These are phyloP conservation scores for Pao palembangensis DNA, from an alignment of 2,113 vertebrate genomes.

Conservation along the genomic window DNA sequence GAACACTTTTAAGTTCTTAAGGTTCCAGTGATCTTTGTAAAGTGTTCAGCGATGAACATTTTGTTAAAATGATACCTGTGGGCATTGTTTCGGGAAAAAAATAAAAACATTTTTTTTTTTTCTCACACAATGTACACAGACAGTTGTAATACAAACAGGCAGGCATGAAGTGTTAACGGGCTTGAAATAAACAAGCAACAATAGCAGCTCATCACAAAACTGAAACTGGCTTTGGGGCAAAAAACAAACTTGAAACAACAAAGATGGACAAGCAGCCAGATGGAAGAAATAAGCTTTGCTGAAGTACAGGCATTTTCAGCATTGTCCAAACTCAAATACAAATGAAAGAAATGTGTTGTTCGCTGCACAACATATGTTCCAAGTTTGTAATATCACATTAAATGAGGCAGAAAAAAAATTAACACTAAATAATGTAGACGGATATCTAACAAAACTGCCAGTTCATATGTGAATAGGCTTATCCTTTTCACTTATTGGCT, in stretches of 20 bases:
- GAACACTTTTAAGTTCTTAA: background rate
- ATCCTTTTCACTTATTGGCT: too few species aligned
- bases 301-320: conserved; percentile 2
- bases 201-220: conserved; percentile 29
- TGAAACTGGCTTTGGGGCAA: conserved; percentile 43
- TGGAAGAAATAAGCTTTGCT: conserved; percentile 33
- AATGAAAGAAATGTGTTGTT: background rate
- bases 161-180: conserved; percentile 18
- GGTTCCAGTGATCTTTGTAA: background rate
- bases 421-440: too few species aligned
- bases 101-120: conserved; percentile 7
- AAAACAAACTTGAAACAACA: conserved; percentile 46
- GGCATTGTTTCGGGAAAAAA: background rate
- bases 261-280: conserved; percentile 46
- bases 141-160: conserved; percentile 21
- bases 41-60: background rate
- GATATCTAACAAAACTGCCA: too few species aligned
- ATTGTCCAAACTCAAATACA: background rate
- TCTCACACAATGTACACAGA: conserved; percentile 5
- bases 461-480: too few species aligned
- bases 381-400: too few species aligned
- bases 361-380: background rate
- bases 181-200: conserved; percentile 32
- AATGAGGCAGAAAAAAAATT: too few species aligned
- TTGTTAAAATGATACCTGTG: background rate